Conservation (phyloP, 2,888 invertebrate species). For the Balanococcus diminutus region DNA sequence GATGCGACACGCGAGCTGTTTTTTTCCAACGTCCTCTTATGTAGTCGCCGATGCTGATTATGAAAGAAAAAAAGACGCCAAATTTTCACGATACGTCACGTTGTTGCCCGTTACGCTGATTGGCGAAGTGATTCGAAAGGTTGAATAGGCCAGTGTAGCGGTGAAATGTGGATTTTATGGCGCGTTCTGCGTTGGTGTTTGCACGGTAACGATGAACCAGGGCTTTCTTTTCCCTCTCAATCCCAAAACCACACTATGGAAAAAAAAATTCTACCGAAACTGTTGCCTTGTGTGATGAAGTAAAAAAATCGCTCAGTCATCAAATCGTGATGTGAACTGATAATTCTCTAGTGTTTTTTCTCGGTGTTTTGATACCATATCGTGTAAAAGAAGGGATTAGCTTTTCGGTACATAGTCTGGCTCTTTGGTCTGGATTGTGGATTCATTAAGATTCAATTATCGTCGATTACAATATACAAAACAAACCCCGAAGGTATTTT, state of each 20-base stretch:
- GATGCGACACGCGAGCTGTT: neutral
- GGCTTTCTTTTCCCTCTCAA: neutral
- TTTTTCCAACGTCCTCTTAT: neutral
- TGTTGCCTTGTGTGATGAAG: neutral
- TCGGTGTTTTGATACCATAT: neutral
- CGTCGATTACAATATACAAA: neutral
- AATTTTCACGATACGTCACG: neutral
- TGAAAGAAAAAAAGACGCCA: constrained; percentile 17
- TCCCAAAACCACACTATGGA: neutral
- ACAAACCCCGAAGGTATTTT: neutral
- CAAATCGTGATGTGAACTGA: neutral
- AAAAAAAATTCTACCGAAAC: constrained; percentile 8
- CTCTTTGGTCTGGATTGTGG: neutral
- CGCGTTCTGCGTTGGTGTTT: constrained; percentile 15
- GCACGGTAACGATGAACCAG: constrained; percentile 11
- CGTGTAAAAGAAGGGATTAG: neutral
- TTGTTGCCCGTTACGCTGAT: neutral
- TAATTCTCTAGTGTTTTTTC: neutral
- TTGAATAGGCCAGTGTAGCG: neutral
- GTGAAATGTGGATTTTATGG: constrained; percentile 7
- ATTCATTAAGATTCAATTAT: constrained; percentile 4
- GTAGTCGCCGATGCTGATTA: neutral
- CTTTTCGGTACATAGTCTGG: neutral
- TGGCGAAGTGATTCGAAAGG: constrained; percentile 19
- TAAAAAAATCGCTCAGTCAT: neutral